A percentile compares a stretch with the other conserved stretches of the same genome.
Evolutionary conservation across 2,797 vertebrate species (phyloP).

Genomic region (Chanos chanos): DNA sequence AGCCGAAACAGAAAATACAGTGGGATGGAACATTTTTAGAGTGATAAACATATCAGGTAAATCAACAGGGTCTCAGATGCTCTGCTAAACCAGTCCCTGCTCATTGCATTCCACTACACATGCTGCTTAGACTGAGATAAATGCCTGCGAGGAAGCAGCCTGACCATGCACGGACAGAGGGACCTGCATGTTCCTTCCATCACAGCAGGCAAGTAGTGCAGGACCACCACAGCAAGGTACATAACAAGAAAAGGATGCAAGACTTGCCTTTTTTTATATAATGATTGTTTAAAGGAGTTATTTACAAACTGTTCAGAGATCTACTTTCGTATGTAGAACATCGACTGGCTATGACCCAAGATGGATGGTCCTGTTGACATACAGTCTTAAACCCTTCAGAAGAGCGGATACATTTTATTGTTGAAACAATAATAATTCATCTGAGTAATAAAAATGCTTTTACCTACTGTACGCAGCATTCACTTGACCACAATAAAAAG

Average conservation of each 20-base stretch:
- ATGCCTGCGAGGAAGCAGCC: slow-evolving; percentile 3
- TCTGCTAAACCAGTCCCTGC: slow-evolving; percentile 3
- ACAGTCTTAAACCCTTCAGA: not conserved
- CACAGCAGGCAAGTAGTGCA: slow-evolving; percentile 8
- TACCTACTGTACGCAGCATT: slow-evolving; percentile 9
- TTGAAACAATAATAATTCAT: slow-evolving; percentile 4
- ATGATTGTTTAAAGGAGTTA: no score
- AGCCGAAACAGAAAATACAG: no score
- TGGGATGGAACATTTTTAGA: no score
- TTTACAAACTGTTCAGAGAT: no score
- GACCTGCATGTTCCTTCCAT: not conserved
- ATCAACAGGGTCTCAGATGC: not conserved
- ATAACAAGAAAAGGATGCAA: not conserved
- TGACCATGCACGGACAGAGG: slow-evolving; percentile 18
- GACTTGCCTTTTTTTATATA: no score
- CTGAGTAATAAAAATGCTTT: slow-evolving; percentile 25
- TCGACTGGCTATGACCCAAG: no score
- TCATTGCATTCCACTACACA: slow-evolving; percentile 44
- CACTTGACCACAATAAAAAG: slow-evolving; percentile 6
- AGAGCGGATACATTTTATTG: slow-evolving; percentile 17
- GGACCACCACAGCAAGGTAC: no score
- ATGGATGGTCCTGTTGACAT: not conserved
- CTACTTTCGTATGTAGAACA: no score
- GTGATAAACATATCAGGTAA: not conserved
- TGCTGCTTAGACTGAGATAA: slow-evolving; percentile 36